These are phyloP conservation scores for Tetramorium bicarinatum DNA, from an alignment of 2,888 invertebrate genomes.

Conservation along the genomic window DNA sequence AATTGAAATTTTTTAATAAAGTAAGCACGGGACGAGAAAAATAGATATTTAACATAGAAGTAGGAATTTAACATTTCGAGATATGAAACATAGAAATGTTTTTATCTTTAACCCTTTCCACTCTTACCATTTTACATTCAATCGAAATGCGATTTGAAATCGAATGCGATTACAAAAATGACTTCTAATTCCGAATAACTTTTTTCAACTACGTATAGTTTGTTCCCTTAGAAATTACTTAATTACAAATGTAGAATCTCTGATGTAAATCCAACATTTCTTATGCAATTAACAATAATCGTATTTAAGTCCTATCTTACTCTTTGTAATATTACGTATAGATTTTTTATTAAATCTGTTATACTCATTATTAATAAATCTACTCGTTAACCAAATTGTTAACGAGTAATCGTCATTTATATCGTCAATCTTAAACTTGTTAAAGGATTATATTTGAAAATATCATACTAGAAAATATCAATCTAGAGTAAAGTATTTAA, in stretches of 20 bases:
- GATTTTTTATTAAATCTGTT: constrained; percentile 1
- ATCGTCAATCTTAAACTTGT: background rate
- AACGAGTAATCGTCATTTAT: background rate
- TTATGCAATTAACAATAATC: constrained; percentile 15
- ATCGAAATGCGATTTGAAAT: constrained; percentile 2
- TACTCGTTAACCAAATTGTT: background rate
- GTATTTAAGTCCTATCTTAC: background rate
- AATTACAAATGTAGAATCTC: background rate
- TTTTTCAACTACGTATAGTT: background rate
- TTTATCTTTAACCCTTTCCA: background rate
- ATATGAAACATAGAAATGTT: background rate
- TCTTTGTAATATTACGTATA: constrained; percentile 19
- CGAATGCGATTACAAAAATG: background rate
- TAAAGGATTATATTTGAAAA: background rate
- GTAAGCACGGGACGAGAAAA: constrained; percentile 1
- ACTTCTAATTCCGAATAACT: background rate
- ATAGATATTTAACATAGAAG: no score
- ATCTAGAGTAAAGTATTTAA: background rate
- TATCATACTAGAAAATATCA: background rate
- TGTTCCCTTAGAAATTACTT: background rate
- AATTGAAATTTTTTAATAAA: background rate
- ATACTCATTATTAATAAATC: constrained; percentile 26
- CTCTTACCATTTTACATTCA: background rate
- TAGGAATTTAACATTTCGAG: background rate
- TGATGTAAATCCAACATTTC: background rate